Evolutionary conservation across 2,797 vertebrate species (phyloP), one percentile per base, ranked within the genome.

Genomic region (Neosilurus mollespiculum): DNA sequence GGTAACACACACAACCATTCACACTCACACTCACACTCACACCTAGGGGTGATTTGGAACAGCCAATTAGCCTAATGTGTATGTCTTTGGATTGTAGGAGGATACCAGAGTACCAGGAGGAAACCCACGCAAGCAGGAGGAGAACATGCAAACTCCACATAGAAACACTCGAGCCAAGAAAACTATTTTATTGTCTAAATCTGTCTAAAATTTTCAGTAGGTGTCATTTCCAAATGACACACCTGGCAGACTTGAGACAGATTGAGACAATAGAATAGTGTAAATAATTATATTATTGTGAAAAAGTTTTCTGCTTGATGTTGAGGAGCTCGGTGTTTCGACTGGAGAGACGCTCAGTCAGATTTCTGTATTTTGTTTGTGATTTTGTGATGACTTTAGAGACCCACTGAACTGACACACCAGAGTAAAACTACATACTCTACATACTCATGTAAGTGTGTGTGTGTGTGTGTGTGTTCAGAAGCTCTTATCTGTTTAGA

Each of bases 401-500:
- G 76, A 78, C 76, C 15, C n/a, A 26, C 58, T 78, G 58, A 78
- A 78, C 76, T 26, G 73, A 76, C 34, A 30, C 5, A 9, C 4
- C 30, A 71, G 67, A 69, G 67, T 70, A 70, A 30, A 70, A 53
- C 49, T 15, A 24, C 16, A 30, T 20, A 34, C 69, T 56, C 15
- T 26, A 5, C 26, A 5, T 30, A 30, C 30, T 30, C 30, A n/a
- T 54, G 51, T 56, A 22, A 26, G 71, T 56, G n/a, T 73, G 51
- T 59, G 53, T 53, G 61, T 67, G 62, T 37, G 20, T 54, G 56
- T 76, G 73, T 59, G 56, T 4, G 30, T 49, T 62, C 16, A 91
- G 91, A 92, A 93, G 89, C 93, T 94, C 91, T 93, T 92, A 93
- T 93, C 93, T 94, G 93, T 94, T 94, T 94, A 94, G 93, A 94